Conservation (phyloP, 2,797 vertebrate species). For the Adrianichthys oophorus region DNA sequence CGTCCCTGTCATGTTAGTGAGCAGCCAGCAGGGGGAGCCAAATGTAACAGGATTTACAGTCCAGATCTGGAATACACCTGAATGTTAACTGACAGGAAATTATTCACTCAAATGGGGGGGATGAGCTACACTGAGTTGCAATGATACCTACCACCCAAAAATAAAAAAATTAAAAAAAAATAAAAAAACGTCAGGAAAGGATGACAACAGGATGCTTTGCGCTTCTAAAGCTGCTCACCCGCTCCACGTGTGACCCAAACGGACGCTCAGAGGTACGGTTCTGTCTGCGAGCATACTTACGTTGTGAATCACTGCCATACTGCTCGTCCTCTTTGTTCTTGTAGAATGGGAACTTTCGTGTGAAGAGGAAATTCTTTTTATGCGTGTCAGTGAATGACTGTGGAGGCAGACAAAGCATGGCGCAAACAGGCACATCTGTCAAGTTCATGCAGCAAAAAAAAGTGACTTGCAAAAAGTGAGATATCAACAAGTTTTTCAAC, state of each 20-base stretch:
- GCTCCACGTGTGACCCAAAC: constrained; percentile 53
- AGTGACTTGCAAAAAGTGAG: constrained; percentile 81
- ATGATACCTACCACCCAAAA: background rate
- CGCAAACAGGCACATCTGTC: constrained; percentile 93
- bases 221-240: constrained; percentile 2
- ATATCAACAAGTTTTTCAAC: constrained; percentile 81
- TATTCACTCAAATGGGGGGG: too few relatives aligned
- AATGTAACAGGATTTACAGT: background rate
- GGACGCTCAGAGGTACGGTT: constrained; percentile 30
- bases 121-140: too few relatives aligned
- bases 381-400: constrained; percentile 99
- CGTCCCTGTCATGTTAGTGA: constrained; percentile 22
- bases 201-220: constrained; percentile 4
- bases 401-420: constrained; percentile 96
- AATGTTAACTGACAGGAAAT: too few relatives aligned
- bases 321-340: constrained; percentile 99
- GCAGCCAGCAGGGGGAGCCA: constrained; percentile 49
- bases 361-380: constrained; percentile 99
- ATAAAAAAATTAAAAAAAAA: constrained; percentile 33
- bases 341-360: constrained; percentile 99
- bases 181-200: constrained; percentile 60
- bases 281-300: constrained; percentile 86
- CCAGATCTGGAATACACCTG: background rate
- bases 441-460: constrained; percentile 95
- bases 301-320: constrained; percentile 95